phyloP scores from a whole-genome alignment of 2,113 vertebrate genomes.

The Triplophysa tibetana region DNA sequence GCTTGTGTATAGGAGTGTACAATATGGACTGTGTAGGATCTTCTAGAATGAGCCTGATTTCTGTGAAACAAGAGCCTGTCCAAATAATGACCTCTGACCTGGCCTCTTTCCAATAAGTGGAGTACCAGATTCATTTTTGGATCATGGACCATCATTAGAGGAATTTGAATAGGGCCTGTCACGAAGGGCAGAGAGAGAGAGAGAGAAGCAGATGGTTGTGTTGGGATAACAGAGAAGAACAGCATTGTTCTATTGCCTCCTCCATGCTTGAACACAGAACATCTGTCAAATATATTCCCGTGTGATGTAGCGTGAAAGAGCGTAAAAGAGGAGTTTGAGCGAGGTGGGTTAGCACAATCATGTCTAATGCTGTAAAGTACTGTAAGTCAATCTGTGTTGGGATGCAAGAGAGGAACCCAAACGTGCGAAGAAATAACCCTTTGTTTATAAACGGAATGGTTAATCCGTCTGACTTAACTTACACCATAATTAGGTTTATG shows the following conservation, averaged over 20 bases:
- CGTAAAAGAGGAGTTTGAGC: conserved; percentile 17
- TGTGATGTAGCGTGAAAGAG: conserved; percentile 59
- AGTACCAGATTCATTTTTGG: conserved; percentile 40
- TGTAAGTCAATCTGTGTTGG: conserved; percentile 52
- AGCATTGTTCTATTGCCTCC: conserved; percentile 9
- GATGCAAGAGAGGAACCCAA: background rate
- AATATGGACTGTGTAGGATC: background rate
- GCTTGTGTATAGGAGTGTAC: conserved; percentile 8
- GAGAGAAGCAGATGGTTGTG: conserved; percentile 12
- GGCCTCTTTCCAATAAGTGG: conserved; percentile 47
- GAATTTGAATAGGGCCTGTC: conserved; percentile 47
- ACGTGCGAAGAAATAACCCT: conserved; percentile 49
- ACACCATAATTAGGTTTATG: conserved; percentile 49
- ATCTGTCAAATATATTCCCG: conserved; percentile 63
- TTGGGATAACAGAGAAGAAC: background rate
- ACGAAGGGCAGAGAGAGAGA: conserved; percentile 29
- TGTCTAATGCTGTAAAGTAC: conserved; percentile 55
- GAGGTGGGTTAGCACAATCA: conserved; percentile 45
- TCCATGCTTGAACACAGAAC: conserved; percentile 50
- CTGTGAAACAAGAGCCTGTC: conserved; percentile 53
- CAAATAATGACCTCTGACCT: conserved; percentile 51
- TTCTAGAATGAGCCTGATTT: conserved; percentile 35
- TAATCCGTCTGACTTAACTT: conserved; percentile 56
- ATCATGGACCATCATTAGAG: conserved; percentile 46
- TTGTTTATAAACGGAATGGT: conserved; percentile 53